A percentile compares a stretch with the other conserved stretches of the same genome.
These are phyloP conservation scores for Onychomys arenicola DNA, from an alignment of 2,797 vertebrate genomes.

Conservation along the genomic window DNA sequence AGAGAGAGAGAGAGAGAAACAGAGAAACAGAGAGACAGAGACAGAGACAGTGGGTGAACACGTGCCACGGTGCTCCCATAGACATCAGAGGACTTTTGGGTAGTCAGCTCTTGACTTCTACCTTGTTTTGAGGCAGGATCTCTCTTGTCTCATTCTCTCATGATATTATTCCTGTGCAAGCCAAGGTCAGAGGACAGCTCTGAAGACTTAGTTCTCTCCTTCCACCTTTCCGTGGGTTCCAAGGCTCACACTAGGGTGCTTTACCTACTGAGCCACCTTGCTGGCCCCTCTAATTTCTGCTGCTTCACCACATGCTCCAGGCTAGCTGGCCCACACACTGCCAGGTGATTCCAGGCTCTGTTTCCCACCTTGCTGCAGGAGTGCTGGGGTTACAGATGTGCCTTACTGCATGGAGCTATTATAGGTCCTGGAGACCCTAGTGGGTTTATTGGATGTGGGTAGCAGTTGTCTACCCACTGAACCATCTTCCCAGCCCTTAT, in stretches of 20 bases:
- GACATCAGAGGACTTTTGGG: neutral
- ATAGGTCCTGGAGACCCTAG: neutral
- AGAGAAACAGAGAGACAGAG: neutral
- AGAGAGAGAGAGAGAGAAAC: neutral
- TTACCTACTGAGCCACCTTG: neutral
- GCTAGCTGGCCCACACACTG: neutral
- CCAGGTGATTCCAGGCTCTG: neutral
- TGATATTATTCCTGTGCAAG: neutral
- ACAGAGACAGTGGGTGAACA: neutral
- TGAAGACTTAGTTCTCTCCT: neutral
- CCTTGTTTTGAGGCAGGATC: neutral
- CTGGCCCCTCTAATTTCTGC: neutral
- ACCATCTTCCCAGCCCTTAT: neutral
- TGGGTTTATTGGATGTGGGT: neutral
- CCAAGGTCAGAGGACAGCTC: neutral
- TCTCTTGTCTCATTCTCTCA: neutral
- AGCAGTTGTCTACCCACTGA: neutral
- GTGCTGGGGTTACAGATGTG: neutral
- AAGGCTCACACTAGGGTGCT: neutral
- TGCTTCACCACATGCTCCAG: neutral
- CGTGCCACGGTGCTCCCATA: accelerated
- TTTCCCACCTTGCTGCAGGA: neutral
- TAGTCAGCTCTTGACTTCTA: neutral
- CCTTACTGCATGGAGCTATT: neutral
- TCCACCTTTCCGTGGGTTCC: neutral